Evolutionary conservation across 2,113 vertebrate genomes (phyloP), one percentile per base, ranked within the genome.

Genomic region (Hemichromis elongatus): DNA sequence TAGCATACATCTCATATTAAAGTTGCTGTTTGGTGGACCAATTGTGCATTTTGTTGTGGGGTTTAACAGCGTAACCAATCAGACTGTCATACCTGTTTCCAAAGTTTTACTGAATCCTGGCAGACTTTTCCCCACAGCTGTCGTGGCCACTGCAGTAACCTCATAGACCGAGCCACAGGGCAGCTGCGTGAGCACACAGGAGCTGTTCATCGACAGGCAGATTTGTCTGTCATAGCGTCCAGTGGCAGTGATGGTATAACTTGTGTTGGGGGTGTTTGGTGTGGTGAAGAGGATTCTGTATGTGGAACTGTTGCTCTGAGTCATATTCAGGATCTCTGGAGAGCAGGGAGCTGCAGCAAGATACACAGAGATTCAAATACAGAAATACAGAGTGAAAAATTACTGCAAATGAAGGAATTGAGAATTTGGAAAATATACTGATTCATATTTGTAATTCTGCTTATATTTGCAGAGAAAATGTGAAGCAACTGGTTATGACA

Each of bases 301-400:
- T 3, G 33, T 87, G 61, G 96, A 96, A 54, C 55, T 86, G 63
- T 81, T 80, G 33, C 93, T 94, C 91, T 96, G 96, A 1, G 96
- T 97, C 68, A 98, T 90, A 35, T 92, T 97, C 92, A 95, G 93
- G 89, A 98, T 97, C 94, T 98, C 96, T 81, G 98, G 98, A 81
- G 97, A 93, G 86, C 98, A 99, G 8, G 98, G 98, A 93, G 97
- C 98, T 98, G 94, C 84, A 86, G 89, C 82, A 83, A 86, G 33
- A 82, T 1, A 86, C 42, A 85, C n/a, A 54, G 11, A 21, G 61
- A 66, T 13, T n/a, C 19, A 37, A 63, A 21, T 54, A n/a, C 35
- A 79, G 2, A 81, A 4, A 45, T 28, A 3, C 19, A 28, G 33
- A 45, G 9, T 28, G 5, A 82, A 26, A 42, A 16, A 14, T 56